Conservation (phyloP, 2,888 invertebrate genomes). For the Drosophila putrida region DNA sequence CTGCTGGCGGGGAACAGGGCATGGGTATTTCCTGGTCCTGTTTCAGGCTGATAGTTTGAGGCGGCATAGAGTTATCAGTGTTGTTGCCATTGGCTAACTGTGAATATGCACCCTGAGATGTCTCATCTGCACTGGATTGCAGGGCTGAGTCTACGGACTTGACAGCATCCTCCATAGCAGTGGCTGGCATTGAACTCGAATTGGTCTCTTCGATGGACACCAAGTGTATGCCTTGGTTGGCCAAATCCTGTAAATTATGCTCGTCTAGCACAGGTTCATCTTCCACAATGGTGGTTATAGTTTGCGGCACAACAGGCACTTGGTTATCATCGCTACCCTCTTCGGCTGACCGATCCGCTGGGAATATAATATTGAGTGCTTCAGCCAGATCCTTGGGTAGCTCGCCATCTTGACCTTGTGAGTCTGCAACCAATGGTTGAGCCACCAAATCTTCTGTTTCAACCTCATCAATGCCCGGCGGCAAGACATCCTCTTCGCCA, state of each 20-base stretch:
- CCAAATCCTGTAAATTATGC: constrained; percentile 80
- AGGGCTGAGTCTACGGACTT: constrained; percentile 36
- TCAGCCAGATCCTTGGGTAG: constrained; percentile 88
- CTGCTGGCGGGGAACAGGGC: constrained; percentile 55
- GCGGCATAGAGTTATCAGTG: constrained; percentile 3
- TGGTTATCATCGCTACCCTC: constrained; percentile 52
- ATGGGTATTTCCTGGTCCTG: constrained; percentile 71
- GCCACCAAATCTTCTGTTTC: constrained; percentile 85
- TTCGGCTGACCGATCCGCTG: constrained; percentile 85
- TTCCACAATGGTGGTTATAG: constrained; percentile 74
- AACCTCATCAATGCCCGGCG: constrained; percentile 84
- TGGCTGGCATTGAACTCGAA: constrained; percentile 56
- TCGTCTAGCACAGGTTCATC: constrained; percentile 72
- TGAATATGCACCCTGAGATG: constrained; percentile 23
- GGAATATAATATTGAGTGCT: constrained; percentile 88
- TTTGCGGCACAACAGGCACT: constrained; percentile 53
- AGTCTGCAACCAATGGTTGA: constrained; percentile 85
- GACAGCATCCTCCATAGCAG: constrained; percentile 22
- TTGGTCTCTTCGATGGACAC: constrained; percentile 82
- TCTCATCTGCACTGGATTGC: constrained; percentile 41
- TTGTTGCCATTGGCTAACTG: constrained; percentile 49
- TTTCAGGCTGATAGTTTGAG: constrained; percentile 21
- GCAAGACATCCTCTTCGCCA: constrained; percentile 83
- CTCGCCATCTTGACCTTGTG: constrained; percentile 85
- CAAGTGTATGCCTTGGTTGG: constrained; percentile 84